These are phyloP conservation scores for Hypsibius dujardini DNA, from an alignment of 1,140 invertebrate species.

Conservation along the genomic window DNA sequence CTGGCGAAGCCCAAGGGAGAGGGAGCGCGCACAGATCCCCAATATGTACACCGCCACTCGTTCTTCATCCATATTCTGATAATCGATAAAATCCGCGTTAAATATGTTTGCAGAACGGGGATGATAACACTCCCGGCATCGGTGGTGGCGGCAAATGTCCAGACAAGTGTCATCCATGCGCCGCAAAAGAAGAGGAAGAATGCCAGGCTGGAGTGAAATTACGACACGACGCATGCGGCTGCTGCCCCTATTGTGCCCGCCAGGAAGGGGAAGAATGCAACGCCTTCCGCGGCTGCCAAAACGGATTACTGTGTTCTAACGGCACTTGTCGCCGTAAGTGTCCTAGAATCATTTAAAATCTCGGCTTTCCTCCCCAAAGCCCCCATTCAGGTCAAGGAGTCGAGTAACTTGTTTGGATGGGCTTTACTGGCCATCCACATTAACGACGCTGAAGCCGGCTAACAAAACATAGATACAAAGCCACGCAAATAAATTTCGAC, in stretches of 20 bases:
- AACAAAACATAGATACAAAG: too few relatives aligned
- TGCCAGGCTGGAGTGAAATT: neutral
- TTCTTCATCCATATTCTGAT: too few relatives aligned
- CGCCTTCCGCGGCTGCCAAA: neutral
- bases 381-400: neutral
- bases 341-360: neutral
- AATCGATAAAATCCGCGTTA: neutral
- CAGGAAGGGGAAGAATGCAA: neutral
- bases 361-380: neutral
- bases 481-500: too few relatives aligned
- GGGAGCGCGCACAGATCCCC: too few relatives aligned
- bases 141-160: neutral
- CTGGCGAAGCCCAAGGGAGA: too few relatives aligned
- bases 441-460: too few relatives aligned
- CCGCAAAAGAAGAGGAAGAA: neutral
- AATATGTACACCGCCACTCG: too few relatives aligned
- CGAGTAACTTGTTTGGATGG: neutral
- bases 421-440: neutral
- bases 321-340: constrained; percentile 14
- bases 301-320: neutral
- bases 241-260: neutral
- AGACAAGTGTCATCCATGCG: neutral
- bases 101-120: neutral
- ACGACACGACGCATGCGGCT: neutral
- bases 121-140: neutral